phyloP scores from a whole-genome alignment of 2,888 invertebrate species.

The Lepeophtheirus nordmannii region DNA sequence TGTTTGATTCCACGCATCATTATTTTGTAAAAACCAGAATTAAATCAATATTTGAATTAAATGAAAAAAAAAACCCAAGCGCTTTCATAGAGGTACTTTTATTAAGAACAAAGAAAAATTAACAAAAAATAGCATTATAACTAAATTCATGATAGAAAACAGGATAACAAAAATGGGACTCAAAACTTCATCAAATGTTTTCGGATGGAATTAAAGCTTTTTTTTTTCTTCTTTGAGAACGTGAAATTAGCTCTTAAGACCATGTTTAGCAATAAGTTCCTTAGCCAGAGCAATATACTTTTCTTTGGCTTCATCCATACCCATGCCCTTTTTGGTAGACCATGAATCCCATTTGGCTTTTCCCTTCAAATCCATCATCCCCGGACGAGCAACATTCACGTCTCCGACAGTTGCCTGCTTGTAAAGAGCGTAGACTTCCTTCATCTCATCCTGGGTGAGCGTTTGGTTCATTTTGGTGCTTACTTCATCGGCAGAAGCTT shows the following conservation, averaged over 20 bases:
- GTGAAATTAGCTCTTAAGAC: neutral
- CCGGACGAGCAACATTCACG: constrained; percentile 38
- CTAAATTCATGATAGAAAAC: too few species aligned
- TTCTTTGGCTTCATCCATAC: constrained; percentile 23
- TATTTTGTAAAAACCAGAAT: too few species aligned
- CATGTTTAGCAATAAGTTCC: constrained; percentile 17
- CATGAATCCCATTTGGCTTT: constrained; percentile 44
- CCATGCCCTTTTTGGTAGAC: constrained; percentile 37
- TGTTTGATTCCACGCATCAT: too few species aligned
- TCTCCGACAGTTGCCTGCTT: constrained; percentile 39
- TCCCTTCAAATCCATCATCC: constrained; percentile 42
- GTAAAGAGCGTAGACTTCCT: constrained; percentile 40
- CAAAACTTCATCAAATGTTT: too few species aligned
- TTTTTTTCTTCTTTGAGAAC: too few species aligned
- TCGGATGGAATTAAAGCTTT: too few species aligned
- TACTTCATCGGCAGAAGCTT: constrained; percentile 12
- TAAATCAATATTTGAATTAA: too few species aligned
- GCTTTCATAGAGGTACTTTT: too few species aligned
- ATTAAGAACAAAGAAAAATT: too few species aligned
- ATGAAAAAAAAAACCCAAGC: too few species aligned
- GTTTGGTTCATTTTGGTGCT: constrained; percentile 19
- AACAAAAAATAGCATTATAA: too few species aligned
- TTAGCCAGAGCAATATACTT: constrained; percentile 11
- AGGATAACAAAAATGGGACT: too few species aligned
- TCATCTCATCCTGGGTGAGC: constrained; percentile 13